Conservation (phyloP, 2,888 invertebrate genomes). For the Trissoscelio sp. region DNA sequence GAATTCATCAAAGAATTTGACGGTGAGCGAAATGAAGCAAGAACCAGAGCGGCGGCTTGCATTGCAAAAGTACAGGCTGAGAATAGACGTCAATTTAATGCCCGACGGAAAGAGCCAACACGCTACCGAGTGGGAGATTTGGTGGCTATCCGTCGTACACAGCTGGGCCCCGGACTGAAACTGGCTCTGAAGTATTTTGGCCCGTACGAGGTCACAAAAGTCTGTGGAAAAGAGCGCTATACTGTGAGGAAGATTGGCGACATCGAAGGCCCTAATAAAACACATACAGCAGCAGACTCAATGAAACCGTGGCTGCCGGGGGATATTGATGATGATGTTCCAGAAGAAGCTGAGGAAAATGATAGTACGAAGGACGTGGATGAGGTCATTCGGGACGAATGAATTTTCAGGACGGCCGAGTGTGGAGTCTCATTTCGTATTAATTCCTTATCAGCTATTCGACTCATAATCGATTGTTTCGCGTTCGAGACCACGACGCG, state of each 20-base stretch:
- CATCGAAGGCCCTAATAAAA: not conserved
- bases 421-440: not conserved
- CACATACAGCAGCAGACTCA: not conserved
- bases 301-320: not conserved
- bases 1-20: too few relatives aligned
- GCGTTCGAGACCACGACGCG: too few relatives aligned
- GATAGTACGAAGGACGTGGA: not conserved
- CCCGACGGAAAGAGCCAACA: not conserved
- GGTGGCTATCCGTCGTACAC: not conserved
- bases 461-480: too few relatives aligned
- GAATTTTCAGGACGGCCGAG: not conserved
- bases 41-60: not conserved
- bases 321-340: too few relatives aligned
- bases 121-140: not conserved
- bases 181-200: not conserved
- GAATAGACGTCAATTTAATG: not conserved
- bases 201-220: too few relatives aligned
- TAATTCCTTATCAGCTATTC: too few relatives aligned
- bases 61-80: not conserved
- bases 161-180: slow-evolving; percentile 1
- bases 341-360: not conserved
- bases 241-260: not conserved
- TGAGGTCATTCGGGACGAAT: not conserved
- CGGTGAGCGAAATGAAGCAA: not conserved
- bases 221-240: not conserved